Conservation (phyloP, 2,888 invertebrate species). For the Stenotaenia linearis region DNA sequence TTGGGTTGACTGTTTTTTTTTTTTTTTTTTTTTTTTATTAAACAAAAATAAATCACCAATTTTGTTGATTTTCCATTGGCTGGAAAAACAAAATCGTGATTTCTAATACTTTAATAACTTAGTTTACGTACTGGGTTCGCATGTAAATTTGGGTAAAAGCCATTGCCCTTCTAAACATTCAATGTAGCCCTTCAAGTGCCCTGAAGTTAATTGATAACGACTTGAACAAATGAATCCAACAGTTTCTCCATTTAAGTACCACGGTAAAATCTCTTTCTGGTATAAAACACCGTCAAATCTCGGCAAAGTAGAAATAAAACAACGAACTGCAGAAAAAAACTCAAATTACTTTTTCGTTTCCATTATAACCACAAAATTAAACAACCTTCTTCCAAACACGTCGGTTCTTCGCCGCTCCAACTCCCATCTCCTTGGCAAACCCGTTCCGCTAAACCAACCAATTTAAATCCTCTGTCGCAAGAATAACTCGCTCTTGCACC, state of each 20-base stretch:
- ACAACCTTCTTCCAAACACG: conserved; percentile 38
- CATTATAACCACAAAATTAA: background rate
- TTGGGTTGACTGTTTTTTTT: no score
- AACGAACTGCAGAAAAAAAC: background rate
- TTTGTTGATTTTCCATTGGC: no score
- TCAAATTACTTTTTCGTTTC: background rate
- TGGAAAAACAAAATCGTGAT: no score
- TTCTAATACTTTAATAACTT: no score
- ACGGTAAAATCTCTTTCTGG: background rate
- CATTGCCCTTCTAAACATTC: background rate
- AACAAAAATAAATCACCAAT: background rate
- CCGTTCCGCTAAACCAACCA: conserved; percentile 39
- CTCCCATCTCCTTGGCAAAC: conserved; percentile 42
- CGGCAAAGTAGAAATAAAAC: background rate
- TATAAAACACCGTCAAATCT: background rate
- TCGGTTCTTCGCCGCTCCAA: conserved; percentile 43
- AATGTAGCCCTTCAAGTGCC: background rate
- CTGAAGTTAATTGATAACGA: background rate
- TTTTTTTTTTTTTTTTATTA: background rate
- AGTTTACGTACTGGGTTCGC: background rate
- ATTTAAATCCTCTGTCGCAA: conserved; percentile 41
- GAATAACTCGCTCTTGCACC: conserved; percentile 37
- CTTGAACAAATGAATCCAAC: background rate
- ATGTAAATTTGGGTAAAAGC: background rate
- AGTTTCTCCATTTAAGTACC: background rate